Conservation (phyloP, 2,113 vertebrate species). For the Sander vitreus region DNA sequence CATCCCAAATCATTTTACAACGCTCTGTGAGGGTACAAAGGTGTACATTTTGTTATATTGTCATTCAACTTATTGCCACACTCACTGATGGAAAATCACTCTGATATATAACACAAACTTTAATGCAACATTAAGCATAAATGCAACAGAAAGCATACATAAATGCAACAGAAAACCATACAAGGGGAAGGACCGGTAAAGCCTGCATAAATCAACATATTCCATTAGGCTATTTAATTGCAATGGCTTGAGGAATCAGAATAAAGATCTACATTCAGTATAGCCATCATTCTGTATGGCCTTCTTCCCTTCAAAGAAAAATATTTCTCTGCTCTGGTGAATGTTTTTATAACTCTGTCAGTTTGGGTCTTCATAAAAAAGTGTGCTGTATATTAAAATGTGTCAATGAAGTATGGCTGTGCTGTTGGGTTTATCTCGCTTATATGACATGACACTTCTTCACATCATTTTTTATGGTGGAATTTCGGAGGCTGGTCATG, state of each 20-base stretch:
- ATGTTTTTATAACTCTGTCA: conserved; percentile 3
- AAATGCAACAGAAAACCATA: not conserved
- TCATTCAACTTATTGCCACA: conserved; percentile 14
- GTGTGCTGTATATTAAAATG: not conserved
- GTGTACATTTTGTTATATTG: conserved; percentile 8
- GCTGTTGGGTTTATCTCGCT: conserved; percentile 38
- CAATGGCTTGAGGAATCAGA: not conserved
- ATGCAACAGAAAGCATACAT: not conserved
- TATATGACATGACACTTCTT: conserved; percentile 35
- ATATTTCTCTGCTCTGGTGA: conserved; percentile 16
- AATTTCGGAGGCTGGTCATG: conserved; percentile 40
- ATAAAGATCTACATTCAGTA: conserved; percentile 9
- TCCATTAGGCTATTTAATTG: conserved; percentile 7
- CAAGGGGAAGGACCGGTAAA: not conserved
- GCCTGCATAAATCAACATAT: conserved; percentile 6
- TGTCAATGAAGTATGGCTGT: not conserved
- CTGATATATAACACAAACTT: not conserved
- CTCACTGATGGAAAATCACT: conserved; percentile 24
- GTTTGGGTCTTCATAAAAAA: not conserved
- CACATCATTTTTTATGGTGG: conserved; percentile 42
- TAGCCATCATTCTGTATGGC: not conserved
- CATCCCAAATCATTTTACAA: conserved; percentile 47
- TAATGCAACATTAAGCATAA: not conserved
- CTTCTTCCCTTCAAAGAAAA: conserved; percentile 11
- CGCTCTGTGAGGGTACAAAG: conserved; percentile 1